Evolutionary conservation across 2,113 vertebrate species (phyloP).

Genomic region (Caranx ignobilis): DNA sequence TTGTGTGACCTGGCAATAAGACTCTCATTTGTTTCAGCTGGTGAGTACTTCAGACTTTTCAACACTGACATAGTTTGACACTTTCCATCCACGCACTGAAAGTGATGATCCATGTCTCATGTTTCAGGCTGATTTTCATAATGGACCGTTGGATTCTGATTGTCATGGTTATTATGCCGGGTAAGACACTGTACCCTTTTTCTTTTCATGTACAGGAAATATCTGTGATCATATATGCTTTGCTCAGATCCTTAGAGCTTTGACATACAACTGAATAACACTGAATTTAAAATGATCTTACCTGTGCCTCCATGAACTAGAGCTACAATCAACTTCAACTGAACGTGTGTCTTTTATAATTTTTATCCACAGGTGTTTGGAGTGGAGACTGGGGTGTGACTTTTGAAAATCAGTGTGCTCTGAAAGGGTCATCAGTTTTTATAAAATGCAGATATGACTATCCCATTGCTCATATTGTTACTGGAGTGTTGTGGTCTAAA

Average conservation of each 20-base stretch:
- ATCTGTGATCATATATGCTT: background rate
- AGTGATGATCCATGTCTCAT: background rate
- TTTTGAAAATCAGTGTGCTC: slow-evolving; percentile 45
- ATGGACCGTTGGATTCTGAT: slow-evolving; percentile 51
- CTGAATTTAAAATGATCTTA: background rate
- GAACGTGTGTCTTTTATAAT: background rate
- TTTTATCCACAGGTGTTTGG: slow-evolving; percentile 56
- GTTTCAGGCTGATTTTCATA: slow-evolving; percentile 25
- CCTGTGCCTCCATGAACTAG: background rate
- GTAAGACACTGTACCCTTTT: slow-evolving; percentile 29
- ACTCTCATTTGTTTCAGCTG: background rate
- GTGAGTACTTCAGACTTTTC: slow-evolving; percentile 5
- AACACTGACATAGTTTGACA: background rate
- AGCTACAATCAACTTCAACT: background rate
- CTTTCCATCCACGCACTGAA: background rate
- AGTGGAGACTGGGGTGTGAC: slow-evolving; percentile 57
- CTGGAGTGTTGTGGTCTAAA: slow-evolving; percentile 29
- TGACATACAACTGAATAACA: background rate
- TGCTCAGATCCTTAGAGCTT: background rate
- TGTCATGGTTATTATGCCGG: slow-evolving; percentile 35
- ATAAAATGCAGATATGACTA: slow-evolving; percentile 68
- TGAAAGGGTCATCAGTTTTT: slow-evolving; percentile 54
- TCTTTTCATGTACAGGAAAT: background rate
- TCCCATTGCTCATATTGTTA: background rate
- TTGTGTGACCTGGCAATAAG: background rate